Evolutionary conservation across 2,888 invertebrate species (phyloP).

Genomic region (Altica lythri): DNA sequence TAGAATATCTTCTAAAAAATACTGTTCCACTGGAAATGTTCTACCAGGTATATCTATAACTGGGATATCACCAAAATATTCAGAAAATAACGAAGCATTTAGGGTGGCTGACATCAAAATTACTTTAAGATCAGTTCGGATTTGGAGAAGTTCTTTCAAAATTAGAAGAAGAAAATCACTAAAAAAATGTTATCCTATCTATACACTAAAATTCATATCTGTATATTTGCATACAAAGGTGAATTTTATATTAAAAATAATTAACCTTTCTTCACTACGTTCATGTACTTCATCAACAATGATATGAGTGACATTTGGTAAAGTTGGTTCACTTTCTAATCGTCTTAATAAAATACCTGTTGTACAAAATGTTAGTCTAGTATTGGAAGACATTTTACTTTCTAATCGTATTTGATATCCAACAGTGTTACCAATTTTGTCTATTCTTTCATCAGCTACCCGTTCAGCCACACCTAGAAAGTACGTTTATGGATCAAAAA

Average conservation of each 20-base stretch:
- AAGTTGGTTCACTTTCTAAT: constrained; percentile 76
- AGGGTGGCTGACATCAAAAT: constrained; percentile 94
- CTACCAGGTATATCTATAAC: constrained; percentile 81
- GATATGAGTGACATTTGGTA: constrained; percentile 80
- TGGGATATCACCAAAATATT: constrained; percentile 81
- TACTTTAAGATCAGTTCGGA: constrained; percentile 76
- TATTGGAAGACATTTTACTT: constrained; percentile 75
- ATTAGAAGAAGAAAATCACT: constrained; percentile 88
- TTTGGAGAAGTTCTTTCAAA: constrained; percentile 73
- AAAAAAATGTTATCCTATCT: no score
- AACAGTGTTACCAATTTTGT: constrained; percentile 71
- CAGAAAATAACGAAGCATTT: constrained; percentile 81
- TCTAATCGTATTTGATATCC: constrained; percentile 79
- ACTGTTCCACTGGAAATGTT: constrained; percentile 82
- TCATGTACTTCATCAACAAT: constrained; percentile 94
- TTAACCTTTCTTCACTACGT: constrained; percentile 82
- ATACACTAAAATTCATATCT: no score
- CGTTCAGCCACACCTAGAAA: constrained; percentile 78
- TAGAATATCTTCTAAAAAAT: constrained; percentile 81
- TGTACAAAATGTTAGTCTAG: constrained; percentile 89
- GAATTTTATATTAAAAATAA: no score
- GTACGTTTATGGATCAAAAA: no score
- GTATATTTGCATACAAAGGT: no score
- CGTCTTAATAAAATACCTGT: constrained; percentile 88
- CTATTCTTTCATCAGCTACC: constrained; percentile 84